Evolutionary conservation across 1,140 invertebrate genomes (phyloP), one percentile per base, ranked within the genome.

Genomic region (Zaprionus davidi): DNA sequence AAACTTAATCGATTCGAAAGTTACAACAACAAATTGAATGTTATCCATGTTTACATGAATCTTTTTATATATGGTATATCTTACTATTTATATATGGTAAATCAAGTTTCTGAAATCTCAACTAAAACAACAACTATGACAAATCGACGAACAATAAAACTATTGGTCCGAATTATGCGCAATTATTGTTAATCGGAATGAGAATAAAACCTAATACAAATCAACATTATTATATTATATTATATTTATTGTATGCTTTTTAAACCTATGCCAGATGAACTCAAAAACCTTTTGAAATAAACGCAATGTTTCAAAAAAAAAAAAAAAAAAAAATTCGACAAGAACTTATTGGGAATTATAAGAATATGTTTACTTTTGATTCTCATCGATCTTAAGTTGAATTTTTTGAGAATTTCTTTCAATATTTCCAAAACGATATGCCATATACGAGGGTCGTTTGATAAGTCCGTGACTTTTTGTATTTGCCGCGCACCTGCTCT

Each of bases 231-330:
- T 59, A 46, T 65, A 76, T 41, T 38, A 56, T 51, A 67, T 51
- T 60, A 56, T 51, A 51, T 51, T 51, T 68, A 77, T 68, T 73
- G 38, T 73, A 67, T 68, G 64, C 71, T 73, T 73, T 76, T 72
- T 49, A 36, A 75, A 66, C 71, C 15, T 70, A 70, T 69, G 72
- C 66, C 36, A 67, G 56, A 71, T 41, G 60, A 70, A 75, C 41
- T 64, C 44, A 41, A 71, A 41, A 55, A 28, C 59, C 38, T 49
- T 71, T 66, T 60, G 24, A 68, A 77, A 77, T 77, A 77, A 77
- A 76, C 11, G 62, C 57, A 44, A 72, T 34, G 74, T 66, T 72
- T 66, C 22, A 77, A 68, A 58, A 36, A 31, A n/a, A 77, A 68
- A 58, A 36, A 77, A 68, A 58, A 36, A 77, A 68, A 58, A 36